Conservation (phyloP, 2,113 vertebrate species). For the Henicopernis longicauda region DNA sequence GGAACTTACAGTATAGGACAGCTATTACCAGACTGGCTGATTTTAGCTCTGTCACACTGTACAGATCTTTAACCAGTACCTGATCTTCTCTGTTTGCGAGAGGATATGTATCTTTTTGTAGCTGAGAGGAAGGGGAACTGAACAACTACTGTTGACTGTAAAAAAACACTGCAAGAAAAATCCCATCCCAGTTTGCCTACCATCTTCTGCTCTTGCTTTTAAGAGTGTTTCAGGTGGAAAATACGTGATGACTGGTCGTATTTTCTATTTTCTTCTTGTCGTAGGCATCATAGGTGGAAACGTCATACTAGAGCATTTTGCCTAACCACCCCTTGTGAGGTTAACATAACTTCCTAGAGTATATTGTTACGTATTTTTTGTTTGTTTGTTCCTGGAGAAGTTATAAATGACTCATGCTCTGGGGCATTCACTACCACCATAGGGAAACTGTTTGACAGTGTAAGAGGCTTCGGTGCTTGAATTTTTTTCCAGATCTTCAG, state of each 20-base stretch:
- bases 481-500: background rate
- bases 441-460: background rate
- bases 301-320: background rate
- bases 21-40: background rate
- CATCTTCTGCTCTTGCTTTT: background rate
- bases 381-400: slow-evolving; percentile 35
- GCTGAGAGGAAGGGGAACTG: background rate
- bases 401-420: background rate
- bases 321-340: background rate
- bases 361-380: background rate
- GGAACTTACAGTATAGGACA: background rate
- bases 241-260: background rate
- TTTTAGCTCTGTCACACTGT: background rate
- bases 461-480: background rate
- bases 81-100: background rate
- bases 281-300: background rate
- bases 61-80: background rate
- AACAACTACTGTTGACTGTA: background rate
- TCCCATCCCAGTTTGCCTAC: background rate
- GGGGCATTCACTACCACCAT: background rate
- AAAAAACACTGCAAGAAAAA: background rate
- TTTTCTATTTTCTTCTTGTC: background rate
- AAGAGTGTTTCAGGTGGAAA: background rate
- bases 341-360: background rate
- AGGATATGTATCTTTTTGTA: background rate